Evolutionary conservation across 2,888 invertebrate genomes (phyloP), one percentile per base, ranked within the genome.

Genomic region (Rhagonycha lutea): DNA sequence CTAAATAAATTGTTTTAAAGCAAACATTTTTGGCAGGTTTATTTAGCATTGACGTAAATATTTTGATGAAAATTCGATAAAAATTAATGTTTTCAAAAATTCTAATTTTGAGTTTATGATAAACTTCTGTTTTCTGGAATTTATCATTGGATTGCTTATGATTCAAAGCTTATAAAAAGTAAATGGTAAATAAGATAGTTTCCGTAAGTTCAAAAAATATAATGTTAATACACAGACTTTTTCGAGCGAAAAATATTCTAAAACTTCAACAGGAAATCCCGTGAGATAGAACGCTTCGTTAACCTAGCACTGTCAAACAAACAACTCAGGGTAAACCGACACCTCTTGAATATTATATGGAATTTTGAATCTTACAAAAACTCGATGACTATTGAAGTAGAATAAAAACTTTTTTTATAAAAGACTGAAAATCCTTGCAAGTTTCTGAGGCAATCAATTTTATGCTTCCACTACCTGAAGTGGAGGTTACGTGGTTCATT

Each of bases 241-340:
- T 78, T 79, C 80, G 79, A 83, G 83, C 82, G 83, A 82, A 82
- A 84, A 83, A 84, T 83, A 83, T 82, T 82, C 78, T 73, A 76
- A 75, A 78, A 79, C 71, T 80, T 79, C 68, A 77, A 80, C 80
- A 81, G 83, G 83, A 84, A 83, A 83, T 83, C 83, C 82, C 83
- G 81, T 80, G 83, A 83, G 84, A 83, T 83, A 79, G 82, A 82
- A 83, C 83, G 85, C 84, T 85, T 85, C 85, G 84, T 85, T 85
- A 85, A 83, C 81, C 83, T 74, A 80, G 79, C 79, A 80, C 83
- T 83, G 85, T 85, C 84, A 84, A 84, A 84, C 80, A 84, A 84
- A 84, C 84, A 84, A 83, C 83, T 83, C 80, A 76, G 79, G 83
- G 82, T 83, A 82, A 81, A 82, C 82, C 80, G 79, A 82, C 83